Percentiles rank a stretch among this genome's conserved stretches.
These are phyloP conservation scores for Furcifer pardalis DNA, from an alignment of 2,797 vertebrate genomes.

Conservation along the genomic window DNA sequence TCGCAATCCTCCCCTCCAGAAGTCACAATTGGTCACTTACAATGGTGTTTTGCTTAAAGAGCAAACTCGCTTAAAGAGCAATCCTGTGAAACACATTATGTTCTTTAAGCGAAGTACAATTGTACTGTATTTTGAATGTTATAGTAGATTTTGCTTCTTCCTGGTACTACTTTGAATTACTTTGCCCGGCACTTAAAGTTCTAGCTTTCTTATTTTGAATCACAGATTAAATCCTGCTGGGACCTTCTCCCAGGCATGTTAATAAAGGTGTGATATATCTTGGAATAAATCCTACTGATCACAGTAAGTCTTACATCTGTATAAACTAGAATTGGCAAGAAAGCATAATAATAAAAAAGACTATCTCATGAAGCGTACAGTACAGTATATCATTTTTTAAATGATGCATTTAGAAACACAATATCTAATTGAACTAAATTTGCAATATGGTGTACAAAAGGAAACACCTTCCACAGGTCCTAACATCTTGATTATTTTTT, in stretches of 20 bases:
- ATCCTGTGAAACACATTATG: too few species aligned
- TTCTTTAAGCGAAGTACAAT: too few species aligned
- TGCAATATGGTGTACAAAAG: conserved; percentile 10
- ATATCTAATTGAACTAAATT: conserved; percentile 30
- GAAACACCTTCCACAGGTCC: conserved; percentile 44
- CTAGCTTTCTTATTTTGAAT: background rate
- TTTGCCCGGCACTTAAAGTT: background rate
- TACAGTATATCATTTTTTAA: background rate
- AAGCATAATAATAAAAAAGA: background rate
- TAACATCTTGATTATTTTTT: background rate
- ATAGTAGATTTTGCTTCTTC: background rate
- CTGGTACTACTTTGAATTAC: background rate
- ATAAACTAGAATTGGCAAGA: background rate
- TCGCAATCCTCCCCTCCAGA: too few species aligned
- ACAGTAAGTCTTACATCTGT: background rate
- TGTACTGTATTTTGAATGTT: background rate
- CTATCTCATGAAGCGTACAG: too few species aligned
- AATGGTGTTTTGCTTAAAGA: too few species aligned
- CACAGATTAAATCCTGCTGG: background rate
- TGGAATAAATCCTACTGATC: background rate
- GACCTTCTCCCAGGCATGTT: background rate
- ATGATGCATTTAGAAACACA: background rate
- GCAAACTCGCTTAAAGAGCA: too few species aligned
- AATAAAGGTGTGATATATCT: background rate
- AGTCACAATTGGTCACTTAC: too few species aligned